A percentile compares a stretch with the other conserved stretches of the same genome.
Evolutionary conservation across 2,797 vertebrate genomes (phyloP).

Genomic region (Gadopsis bispinosus): DNA sequence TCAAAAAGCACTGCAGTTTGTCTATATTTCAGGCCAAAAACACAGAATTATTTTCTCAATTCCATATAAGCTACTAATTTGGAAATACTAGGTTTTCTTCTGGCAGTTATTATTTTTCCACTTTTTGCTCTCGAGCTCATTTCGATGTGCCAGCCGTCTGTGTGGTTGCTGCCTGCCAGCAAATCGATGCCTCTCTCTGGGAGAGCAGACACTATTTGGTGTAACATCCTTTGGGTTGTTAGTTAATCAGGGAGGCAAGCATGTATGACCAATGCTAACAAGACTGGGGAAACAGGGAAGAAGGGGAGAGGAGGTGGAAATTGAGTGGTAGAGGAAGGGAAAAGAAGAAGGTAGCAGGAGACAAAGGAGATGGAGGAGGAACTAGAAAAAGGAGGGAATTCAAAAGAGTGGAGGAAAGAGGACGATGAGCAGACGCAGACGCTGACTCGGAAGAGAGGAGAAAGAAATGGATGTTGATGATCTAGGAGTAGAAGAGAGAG

Average conservation of each 20-base stretch:
- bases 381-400: background rate
- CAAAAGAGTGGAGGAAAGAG: background rate
- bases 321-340: background rate
- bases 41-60: background rate
- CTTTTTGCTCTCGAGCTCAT: constrained; percentile 52
- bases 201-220: constrained; percentile 42
- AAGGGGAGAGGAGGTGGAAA: constrained; percentile 2
- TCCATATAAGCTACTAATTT: background rate
- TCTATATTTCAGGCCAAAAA: background rate
- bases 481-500: background rate
- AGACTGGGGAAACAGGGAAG: constrained; percentile 34
- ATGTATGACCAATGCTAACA: constrained; percentile 64
- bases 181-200: constrained; percentile 65
- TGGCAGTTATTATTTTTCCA: constrained; percentile 37
- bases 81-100: constrained; percentile 17
- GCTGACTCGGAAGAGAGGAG: background rate
- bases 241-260: constrained; percentile 71
- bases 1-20: background rate
- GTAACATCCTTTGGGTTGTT: constrained; percentile 65
- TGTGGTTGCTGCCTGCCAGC: constrained; percentile 60
- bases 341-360: background rate
- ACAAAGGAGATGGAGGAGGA: background rate
- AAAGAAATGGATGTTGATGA: constrained; percentile 6
- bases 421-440: background rate
- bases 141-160: constrained; percentile 50